These are phyloP conservation scores for Lophotis ruficrista DNA, from an alignment of 2,113 vertebrate genomes.

Conservation along the genomic window DNA sequence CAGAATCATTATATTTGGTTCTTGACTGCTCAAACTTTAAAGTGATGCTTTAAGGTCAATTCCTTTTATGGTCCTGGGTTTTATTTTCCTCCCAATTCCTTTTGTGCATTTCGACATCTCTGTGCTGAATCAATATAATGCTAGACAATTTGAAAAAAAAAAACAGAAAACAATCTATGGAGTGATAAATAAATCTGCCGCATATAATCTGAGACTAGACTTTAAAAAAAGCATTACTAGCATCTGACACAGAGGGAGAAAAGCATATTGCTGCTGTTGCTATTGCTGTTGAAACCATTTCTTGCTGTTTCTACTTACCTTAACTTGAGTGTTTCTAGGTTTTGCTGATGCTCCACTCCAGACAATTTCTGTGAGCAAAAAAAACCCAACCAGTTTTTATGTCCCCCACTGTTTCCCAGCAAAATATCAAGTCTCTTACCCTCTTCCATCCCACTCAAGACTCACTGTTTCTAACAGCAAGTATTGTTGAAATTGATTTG, in stretches of 20 bases:
- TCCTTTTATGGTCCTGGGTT: neutral
- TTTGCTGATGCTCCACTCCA: neutral
- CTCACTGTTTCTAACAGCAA: neutral
- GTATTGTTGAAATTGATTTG: neutral
- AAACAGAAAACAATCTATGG: neutral
- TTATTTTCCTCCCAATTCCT: neutral
- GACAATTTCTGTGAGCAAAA: neutral
- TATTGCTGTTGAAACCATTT: neutral
- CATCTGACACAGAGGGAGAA: neutral
- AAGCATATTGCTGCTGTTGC: neutral
- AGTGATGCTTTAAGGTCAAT: neutral
- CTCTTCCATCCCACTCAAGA: neutral
- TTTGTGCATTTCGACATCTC: neutral
- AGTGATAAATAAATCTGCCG: constrained; percentile 43
- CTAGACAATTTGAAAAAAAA: neutral
- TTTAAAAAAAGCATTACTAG: neutral
- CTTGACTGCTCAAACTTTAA: neutral
- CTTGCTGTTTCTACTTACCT: neutral
- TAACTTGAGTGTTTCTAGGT: neutral
- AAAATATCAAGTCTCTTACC: neutral
- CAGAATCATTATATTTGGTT: neutral
- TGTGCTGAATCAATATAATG: neutral
- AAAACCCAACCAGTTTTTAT: neutral
- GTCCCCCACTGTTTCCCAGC: neutral
- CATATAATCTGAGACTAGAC: neutral